Evolutionary conservation across 2,113 vertebrate species (phyloP), one percentile per base, ranked within the genome.

Genomic region (Corydoras maculifer): DNA sequence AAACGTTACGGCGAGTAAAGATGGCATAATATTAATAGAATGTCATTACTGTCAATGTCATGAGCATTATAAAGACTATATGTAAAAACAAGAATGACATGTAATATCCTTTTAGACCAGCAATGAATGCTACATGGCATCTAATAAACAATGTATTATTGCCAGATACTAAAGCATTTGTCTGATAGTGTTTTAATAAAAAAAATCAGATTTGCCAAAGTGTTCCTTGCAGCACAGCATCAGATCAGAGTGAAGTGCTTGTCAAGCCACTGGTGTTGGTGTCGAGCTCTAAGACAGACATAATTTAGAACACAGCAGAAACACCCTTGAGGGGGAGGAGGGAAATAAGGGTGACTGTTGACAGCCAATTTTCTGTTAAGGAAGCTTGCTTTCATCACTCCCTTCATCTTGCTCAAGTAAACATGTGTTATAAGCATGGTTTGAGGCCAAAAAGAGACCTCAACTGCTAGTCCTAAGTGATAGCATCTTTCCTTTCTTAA

Each of bases 281-380:
- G 31, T 13, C 73, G 60, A 64, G 68, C 67, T 58, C 74, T 58
- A 77, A 83, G 84, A 86, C 82, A 82, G 85, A 81, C 78, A 81
- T 83, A 80, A 84, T 84, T 84, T 75, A 81, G 60, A 82, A 74
- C 70, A 65, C 75, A 68, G 29, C 79, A 77, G 79, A 86, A 85
- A 87, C 83, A 87, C 80, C 82, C 81, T 77, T 70, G n/a, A 72
- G 72, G 69, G 79, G 57, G 25, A 84, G 80, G 71, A 69, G 25
- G 29, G 81, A 80, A 84, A 85, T 83, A 74, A 80, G 75, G 83
- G 78, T 72, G 82, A 79, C 86, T 83, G 84, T 84, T 73, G 79
- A 87, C 86, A 89, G 86, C 78, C 87, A 89, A 87, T 88, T 91
- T 89, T 86, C 83, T 81, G 81, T 61, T 67, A 73, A 85, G 80